Evolutionary conservation across 2,113 vertebrate genomes (phyloP).

Genomic region (Vulpes ferrilata): DNA sequence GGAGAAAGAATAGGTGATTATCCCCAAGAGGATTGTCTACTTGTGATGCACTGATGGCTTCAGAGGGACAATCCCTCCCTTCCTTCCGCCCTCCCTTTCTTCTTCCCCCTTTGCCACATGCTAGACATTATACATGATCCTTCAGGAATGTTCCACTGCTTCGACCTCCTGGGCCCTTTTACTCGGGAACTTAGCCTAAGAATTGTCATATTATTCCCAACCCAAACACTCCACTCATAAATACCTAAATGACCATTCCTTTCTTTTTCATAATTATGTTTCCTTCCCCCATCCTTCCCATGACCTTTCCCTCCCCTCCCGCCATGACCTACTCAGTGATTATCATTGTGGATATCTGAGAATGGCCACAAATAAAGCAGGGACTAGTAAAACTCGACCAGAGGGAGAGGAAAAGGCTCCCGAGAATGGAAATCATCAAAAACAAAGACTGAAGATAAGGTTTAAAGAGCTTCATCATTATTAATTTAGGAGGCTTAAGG

Average conservation of each 20-base stretch:
- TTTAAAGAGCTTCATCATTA: slow-evolving; percentile 82
- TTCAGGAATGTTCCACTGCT: fast-evolving
- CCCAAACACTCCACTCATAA: not conserved
- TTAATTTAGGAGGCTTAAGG: slow-evolving; percentile 84
- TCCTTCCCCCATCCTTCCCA: not conserved
- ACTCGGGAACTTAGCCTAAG: not conserved
- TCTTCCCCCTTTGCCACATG: not conserved
- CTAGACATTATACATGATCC: slow-evolving; percentile 40
- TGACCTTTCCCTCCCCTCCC: not conserved
- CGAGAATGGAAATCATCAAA: slow-evolving; percentile 70
- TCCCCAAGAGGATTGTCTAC: not conserved
- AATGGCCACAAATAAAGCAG: slow-evolving; percentile 72
- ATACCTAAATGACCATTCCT: not conserved
- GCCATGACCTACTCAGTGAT: not conserved
- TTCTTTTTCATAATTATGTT: slow-evolving; percentile 16
- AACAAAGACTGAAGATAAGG: slow-evolving; percentile 74
- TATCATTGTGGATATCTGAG: slow-evolving; percentile 66
- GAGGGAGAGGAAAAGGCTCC: not conserved
- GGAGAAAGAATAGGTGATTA: not conserved
- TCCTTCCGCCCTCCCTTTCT: too few relatives aligned
- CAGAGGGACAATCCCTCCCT: not conserved
- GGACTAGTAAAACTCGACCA: slow-evolving; percentile 20
- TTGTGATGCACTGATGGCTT: not conserved
- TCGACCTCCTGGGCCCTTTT: not conserved
- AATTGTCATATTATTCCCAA: slow-evolving; percentile 55